phyloP scores from a whole-genome alignment of 2,113 vertebrate species.

The Tor tambroides region DNA sequence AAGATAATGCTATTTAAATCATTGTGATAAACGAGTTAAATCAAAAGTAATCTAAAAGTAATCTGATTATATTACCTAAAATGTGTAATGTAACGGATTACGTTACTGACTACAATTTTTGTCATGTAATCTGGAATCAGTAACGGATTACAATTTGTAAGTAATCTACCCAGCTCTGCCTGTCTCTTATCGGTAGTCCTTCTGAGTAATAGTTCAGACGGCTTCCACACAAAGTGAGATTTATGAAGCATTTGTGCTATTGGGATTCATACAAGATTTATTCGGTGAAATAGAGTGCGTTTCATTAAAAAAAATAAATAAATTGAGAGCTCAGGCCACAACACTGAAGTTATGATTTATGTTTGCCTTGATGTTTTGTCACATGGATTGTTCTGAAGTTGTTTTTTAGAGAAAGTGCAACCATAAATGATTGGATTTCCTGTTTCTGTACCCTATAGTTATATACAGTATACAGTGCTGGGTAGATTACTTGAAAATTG shows the following conservation, averaged over 20 bases:
- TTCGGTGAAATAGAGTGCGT: background rate
- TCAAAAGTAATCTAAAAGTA: too few relatives aligned
- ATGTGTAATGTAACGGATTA: too few relatives aligned
- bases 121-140: too few relatives aligned
- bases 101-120: too few relatives aligned
- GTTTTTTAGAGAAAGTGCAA: background rate
- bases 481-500: too few relatives aligned
- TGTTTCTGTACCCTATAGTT: background rate
- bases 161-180: too few relatives aligned
- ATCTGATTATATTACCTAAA: too few relatives aligned
- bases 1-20: too few relatives aligned
- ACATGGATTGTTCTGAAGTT: constrained; percentile 12
- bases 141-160: too few relatives aligned
- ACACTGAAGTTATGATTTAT: constrained; percentile 23
- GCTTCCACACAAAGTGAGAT: constrained; percentile 17
- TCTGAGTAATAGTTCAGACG: constrained; percentile 27
- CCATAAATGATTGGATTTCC: constrained; percentile 3
- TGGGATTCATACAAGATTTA: constrained; percentile 30
- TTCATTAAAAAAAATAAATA: background rate
- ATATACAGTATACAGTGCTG: background rate
- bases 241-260: constrained; percentile 23
- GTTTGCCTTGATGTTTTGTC: constrained; percentile 35
- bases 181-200: constrained; percentile 20
- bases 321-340: background rate
- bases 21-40: too few relatives aligned